A percentile compares a stretch with the other conserved stretches of the same genome.
Conservation (phyloP, 1,140 invertebrate genomes). For the Sitobion miscanthi region DNA sequence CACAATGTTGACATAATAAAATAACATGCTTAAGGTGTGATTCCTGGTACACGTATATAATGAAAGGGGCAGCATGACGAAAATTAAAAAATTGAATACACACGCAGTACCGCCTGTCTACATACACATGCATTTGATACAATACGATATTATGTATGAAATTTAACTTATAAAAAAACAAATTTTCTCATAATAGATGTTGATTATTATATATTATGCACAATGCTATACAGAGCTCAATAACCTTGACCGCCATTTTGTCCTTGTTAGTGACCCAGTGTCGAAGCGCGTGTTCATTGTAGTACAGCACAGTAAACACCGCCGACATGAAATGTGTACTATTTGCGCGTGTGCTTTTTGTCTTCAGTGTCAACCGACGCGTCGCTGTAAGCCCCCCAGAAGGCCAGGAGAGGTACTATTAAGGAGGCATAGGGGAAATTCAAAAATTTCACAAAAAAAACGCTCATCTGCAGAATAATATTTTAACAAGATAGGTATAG, state of each 20-base stretch:
- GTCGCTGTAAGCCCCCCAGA: neutral
- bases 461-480: neutral
- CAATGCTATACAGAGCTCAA: conserved; percentile 24
- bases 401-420: neutral
- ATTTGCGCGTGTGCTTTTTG: neutral
- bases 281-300: conserved; percentile 20
- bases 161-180: neutral
- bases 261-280: conserved; percentile 56
- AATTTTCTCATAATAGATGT: neutral
- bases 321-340: neutral
- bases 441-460: neutral
- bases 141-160: neutral
- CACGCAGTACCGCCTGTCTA: neutral
- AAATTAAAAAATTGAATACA: neutral
- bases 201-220: conserved; percentile 37
- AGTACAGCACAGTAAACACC: neutral
- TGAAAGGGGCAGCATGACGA: neutral
- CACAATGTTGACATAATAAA: neutral
- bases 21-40: neutral
- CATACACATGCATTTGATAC: neutral
- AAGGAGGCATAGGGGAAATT: neutral
- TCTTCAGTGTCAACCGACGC: conserved; percentile 14
- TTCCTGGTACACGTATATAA: neutral
- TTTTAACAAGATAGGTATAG: neutral
- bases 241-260: conserved; percentile 52